Evolutionary conservation across 1,140 invertebrate genomes (phyloP).

Genomic region (Whitmania pigra): DNA sequence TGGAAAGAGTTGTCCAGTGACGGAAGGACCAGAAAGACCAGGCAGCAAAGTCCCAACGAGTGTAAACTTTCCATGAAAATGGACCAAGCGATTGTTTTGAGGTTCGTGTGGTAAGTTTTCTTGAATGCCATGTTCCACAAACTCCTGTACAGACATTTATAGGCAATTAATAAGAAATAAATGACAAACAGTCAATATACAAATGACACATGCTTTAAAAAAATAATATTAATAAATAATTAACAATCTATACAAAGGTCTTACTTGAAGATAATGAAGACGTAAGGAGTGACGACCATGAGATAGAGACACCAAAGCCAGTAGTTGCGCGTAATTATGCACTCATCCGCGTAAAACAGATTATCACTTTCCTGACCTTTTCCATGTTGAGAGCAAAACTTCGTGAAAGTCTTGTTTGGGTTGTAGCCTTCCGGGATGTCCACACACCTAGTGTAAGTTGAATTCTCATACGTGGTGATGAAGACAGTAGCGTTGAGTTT

Average conservation of each 20-base stretch:
- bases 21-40: constrained; percentile 36
- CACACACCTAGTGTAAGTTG: constrained; percentile 4
- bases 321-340: constrained; percentile 9
- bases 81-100: background rate
- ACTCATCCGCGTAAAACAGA: constrained; percentile 9
- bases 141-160: background rate
- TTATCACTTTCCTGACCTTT: background rate
- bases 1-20: constrained; percentile 23
- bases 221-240: too few species aligned
- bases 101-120: constrained; percentile 1
- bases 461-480: background rate
- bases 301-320: constrained; percentile 20
- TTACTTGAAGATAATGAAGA: constrained; percentile 16
- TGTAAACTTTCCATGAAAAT: constrained; percentile 33
- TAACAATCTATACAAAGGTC: too few species aligned
- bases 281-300: constrained; percentile 19
- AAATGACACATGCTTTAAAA: too few species aligned
- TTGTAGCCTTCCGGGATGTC: background rate
- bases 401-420: background rate
- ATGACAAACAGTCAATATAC: background rate
- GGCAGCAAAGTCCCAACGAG: constrained; percentile 33
- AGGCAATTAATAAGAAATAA: background rate
- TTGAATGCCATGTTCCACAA: constrained; percentile 19
- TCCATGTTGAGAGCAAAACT: background rate
- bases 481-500: background rate